Percentiles rank a stretch among this genome's conserved stretches.
These are phyloP conservation scores for Stigmatopora nigra DNA, from an alignment of 2,113 vertebrate genomes.

Conservation along the genomic window DNA sequence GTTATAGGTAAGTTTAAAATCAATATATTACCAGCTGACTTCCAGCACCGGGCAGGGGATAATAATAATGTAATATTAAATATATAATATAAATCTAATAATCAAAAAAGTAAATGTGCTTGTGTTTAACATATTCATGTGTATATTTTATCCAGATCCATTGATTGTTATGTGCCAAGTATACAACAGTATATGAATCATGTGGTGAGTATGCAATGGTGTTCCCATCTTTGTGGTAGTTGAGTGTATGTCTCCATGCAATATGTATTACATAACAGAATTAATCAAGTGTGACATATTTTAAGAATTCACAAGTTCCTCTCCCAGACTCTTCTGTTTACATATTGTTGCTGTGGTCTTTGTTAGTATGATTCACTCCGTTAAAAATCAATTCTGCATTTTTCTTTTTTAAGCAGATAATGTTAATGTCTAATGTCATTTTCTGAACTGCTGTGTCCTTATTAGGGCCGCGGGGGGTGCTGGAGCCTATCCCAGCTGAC, in stretches of 20 bases:
- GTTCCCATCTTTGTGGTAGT: not conserved
- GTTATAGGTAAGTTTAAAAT: too few species aligned
- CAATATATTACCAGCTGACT: too few species aligned
- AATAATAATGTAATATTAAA: too few species aligned
- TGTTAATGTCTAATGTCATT: too few species aligned
- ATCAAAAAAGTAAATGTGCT: too few species aligned
- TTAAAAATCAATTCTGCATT: not conserved
- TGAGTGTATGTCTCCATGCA: not conserved
- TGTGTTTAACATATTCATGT: too few species aligned
- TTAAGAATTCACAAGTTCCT: constrained; percentile 6
- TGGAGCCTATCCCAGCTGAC: too few species aligned
- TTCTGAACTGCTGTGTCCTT: too few species aligned
- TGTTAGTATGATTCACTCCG: not conserved
- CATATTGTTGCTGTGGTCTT: not conserved
- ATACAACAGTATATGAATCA: not conserved
- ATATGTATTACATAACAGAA: constrained; percentile 3
- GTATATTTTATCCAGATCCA: too few species aligned
- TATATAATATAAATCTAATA: too few species aligned
- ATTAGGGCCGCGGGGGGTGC: too few species aligned
- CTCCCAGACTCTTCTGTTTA: not conserved
- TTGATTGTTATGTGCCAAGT: not conserved
- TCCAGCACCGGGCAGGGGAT: too few species aligned
- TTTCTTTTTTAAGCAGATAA: not conserved
- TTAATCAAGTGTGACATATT: constrained; percentile 5
- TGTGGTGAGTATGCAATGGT: not conserved